Conservation (phyloP, 2,888 invertebrate genomes). For the Pachymerium ferrugineum region DNA sequence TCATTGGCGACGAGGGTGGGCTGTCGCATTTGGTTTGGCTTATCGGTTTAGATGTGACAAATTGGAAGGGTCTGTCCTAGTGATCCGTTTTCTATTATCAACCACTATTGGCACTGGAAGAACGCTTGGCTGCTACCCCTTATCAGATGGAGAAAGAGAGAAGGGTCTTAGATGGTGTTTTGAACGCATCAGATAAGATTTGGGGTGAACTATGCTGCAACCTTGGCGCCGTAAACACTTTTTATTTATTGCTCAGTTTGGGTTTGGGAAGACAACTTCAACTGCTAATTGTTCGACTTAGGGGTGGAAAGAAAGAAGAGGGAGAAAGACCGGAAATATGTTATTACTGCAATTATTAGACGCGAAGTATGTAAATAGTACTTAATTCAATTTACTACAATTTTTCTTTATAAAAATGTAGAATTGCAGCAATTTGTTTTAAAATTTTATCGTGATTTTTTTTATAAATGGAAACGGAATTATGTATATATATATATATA, state of each 20-base stretch:
- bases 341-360: too few species aligned
- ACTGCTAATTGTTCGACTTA: constrained; percentile 3
- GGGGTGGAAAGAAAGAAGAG: not conserved
- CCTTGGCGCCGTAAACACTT: not conserved
- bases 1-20: not conserved
- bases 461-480: not conserved
- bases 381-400: too few species aligned
- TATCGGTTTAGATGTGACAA: not conserved
- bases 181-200: not conserved
- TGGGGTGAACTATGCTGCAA: constrained; percentile 7
- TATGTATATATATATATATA: too few species aligned
- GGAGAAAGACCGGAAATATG: too few species aligned
- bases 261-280: not conserved
- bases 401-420: too few species aligned
- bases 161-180: not conserved
- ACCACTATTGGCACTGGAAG: not conserved
- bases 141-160: not conserved
- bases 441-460: not conserved
- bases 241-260: not conserved
- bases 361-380: too few species aligned
- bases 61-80: not conserved
- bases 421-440: too few species aligned
- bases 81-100: not conserved
- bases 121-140: not conserved
- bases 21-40: not conserved